Evolutionary conservation across 2,113 vertebrate genomes (phyloP).

Genomic region (Anarhynchus alexandrinus): DNA sequence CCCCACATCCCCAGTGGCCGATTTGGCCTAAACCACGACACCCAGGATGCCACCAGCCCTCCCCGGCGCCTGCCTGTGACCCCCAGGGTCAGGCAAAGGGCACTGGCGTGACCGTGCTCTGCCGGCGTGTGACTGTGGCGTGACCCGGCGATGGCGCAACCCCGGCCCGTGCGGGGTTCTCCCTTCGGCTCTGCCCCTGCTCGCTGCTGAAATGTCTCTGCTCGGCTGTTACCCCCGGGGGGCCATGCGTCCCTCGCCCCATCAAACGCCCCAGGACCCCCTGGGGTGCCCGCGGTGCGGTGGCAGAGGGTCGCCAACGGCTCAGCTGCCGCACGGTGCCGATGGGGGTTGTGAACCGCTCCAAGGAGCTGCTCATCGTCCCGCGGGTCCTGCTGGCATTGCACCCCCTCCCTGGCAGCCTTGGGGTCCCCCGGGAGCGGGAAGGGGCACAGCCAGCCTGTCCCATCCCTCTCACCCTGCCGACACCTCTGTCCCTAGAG

Average conservation of each 20-base stretch:
- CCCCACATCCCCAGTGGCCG: too few species aligned
- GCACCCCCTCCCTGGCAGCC: neutral
- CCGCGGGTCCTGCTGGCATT: fast-evolving
- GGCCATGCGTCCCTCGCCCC: fast-evolving
- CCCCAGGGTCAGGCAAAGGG: neutral
- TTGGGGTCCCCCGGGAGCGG: fast-evolving
- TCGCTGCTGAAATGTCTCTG: neutral
- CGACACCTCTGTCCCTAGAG: neutral
- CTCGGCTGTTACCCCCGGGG: neutral
- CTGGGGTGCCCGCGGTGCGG: fast-evolving
- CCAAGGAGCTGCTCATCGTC: neutral
- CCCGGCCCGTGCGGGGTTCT: fast-evolving
- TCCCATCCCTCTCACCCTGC: neutral
- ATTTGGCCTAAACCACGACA: too few species aligned
- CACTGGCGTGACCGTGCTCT: fast-evolving
- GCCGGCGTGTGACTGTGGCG: neutral
- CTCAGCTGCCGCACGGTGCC: fast-evolving
- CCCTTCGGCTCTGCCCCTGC: fast-evolving
- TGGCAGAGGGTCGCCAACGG: neutral
- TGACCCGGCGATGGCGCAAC: neutral
- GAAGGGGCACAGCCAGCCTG: fast-evolving
- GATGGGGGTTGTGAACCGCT: neutral
- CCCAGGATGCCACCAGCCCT: neutral
- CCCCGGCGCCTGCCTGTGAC: fast-evolving
- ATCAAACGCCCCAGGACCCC: fast-evolving